phyloP scores from a whole-genome alignment of 2,888 invertebrate species.

The Drosophila testacea region DNA sequence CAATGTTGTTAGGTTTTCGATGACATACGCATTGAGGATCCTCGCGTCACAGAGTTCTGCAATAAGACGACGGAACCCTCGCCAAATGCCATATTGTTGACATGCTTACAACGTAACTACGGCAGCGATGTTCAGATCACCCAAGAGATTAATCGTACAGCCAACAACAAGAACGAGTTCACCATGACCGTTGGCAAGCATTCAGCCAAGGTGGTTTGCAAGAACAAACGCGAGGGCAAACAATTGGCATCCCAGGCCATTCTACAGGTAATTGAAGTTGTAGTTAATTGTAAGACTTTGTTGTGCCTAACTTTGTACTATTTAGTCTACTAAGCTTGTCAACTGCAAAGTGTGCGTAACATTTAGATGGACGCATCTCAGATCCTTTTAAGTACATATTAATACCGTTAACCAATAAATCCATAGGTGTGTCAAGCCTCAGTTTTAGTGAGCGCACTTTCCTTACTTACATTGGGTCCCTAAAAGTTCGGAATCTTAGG shows the following conservation, averaged over 20 bases:
- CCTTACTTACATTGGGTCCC: too few species aligned
- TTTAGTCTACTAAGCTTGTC: too few species aligned
- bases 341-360: too few species aligned
- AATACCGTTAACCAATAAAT: too few species aligned
- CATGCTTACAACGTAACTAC: constrained; percentile 96
- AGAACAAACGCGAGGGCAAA: constrained; percentile 98
- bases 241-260: constrained; percentile 98
- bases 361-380: too few species aligned
- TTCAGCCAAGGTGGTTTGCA: constrained; percentile 94
- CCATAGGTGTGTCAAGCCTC: too few species aligned
- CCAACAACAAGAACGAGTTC: constrained; percentile 96
- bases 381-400: too few species aligned
- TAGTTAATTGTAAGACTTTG: too few species aligned
- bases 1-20: constrained; percentile 91
- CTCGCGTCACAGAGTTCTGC: constrained; percentile 97
- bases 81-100: constrained; percentile 96
- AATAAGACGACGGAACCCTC: constrained; percentile 98
- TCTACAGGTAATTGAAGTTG: constrained; percentile 88
- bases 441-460: too few species aligned
- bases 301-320: too few species aligned
- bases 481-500: too few species aligned
- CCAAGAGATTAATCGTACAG: constrained; percentile 93
- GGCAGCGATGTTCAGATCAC: constrained; percentile 95
- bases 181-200: constrained; percentile 98
- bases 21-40: constrained; percentile 96